A percentile compares a stretch with the other conserved stretches of the same genome.
phyloP scores from a whole-genome alignment of 2,797 vertebrate species.

The Pseudomugil tenellus region DNA sequence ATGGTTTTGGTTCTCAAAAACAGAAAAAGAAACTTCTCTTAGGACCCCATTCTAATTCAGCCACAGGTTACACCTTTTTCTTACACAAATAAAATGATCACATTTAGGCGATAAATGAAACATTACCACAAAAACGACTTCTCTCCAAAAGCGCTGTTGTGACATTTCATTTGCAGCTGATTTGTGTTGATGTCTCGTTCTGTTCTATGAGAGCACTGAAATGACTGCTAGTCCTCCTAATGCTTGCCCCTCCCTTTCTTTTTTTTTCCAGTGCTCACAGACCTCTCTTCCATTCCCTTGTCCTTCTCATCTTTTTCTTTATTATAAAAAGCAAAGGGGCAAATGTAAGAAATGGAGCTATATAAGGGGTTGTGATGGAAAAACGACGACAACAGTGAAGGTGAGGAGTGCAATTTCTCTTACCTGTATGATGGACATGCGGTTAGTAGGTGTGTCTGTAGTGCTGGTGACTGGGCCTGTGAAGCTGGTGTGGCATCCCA shows the following conservation, averaged over 20 bases:
- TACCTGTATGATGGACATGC: constrained; percentile 99
- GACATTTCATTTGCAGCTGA: constrained; percentile 65
- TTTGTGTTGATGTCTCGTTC: constrained; percentile 69
- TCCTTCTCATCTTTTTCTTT: constrained; percentile 57
- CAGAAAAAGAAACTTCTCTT: constrained; percentile 23
- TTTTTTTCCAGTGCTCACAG: constrained; percentile 52
- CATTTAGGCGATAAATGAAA: constrained; percentile 59
- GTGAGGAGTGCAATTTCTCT: constrained; percentile 78
- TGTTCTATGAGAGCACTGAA: constrained; percentile 60
- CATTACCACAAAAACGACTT: constrained; percentile 44
- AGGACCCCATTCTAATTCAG: constrained; percentile 24
- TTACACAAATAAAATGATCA: constrained; percentile 51
- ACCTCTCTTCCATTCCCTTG: constrained; percentile 53
- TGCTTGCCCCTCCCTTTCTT: constrained; percentile 49
- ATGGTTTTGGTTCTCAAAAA: constrained; percentile 4
- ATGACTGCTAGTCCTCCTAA: constrained; percentile 72
- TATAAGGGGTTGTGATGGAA: constrained; percentile 52
- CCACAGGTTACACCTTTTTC: constrained; percentile 34
- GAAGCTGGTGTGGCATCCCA: constrained; percentile 99
- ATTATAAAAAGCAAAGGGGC: constrained; percentile 52
- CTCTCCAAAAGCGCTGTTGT: constrained; percentile 60
- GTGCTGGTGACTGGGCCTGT: constrained; percentile 96
- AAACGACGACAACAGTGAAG: constrained; percentile 64
- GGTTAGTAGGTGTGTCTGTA: constrained; percentile 95
- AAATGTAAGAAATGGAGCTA: constrained; percentile 52